These are phyloP conservation scores for Tupaia tana DNA, from an alignment of 2,113 vertebrate species.

Conservation along the genomic window DNA sequence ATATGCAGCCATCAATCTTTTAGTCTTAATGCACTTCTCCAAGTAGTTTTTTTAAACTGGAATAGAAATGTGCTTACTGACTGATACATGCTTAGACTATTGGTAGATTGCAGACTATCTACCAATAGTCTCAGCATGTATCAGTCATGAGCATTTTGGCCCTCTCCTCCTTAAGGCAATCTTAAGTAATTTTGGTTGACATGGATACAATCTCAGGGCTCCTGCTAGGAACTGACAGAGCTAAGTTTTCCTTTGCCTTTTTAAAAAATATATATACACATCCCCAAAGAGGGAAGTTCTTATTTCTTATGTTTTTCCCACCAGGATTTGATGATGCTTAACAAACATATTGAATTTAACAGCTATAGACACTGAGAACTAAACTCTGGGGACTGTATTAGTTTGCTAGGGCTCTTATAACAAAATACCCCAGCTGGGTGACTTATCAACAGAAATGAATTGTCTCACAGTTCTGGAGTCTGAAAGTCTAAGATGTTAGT, in stretches of 20 bases:
- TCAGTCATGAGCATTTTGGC: not conserved
- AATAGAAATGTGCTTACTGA: not conserved
- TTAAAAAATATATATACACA: not conserved
- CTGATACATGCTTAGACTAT: not conserved
- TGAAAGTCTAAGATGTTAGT: not conserved
- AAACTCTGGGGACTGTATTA: not conserved
- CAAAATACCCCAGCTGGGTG: not conserved
- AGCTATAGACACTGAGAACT: not conserved
- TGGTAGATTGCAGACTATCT: too few species aligned
- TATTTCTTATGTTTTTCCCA: not conserved
- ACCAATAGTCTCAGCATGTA: too few species aligned
- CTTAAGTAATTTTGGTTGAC: conserved; percentile 11
- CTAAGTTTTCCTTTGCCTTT: not conserved
- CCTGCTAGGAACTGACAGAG: not conserved
- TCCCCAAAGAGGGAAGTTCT: not conserved
- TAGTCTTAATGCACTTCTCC: not conserved
- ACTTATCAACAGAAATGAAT: not conserved
- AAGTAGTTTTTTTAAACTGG: not conserved
- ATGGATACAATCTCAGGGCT: conserved; percentile 20
- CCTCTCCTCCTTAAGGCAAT: not conserved
- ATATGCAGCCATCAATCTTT: not conserved
- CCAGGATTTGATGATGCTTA: not conserved
- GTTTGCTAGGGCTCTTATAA: not conserved
- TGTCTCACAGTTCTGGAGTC: not conserved
- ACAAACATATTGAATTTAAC: not conserved